A percentile compares a stretch with the other conserved stretches of the same genome.
These are phyloP conservation scores for Lutjanus campechanus DNA, from an alignment of 2,797 vertebrate species.

Conservation along the genomic window DNA sequence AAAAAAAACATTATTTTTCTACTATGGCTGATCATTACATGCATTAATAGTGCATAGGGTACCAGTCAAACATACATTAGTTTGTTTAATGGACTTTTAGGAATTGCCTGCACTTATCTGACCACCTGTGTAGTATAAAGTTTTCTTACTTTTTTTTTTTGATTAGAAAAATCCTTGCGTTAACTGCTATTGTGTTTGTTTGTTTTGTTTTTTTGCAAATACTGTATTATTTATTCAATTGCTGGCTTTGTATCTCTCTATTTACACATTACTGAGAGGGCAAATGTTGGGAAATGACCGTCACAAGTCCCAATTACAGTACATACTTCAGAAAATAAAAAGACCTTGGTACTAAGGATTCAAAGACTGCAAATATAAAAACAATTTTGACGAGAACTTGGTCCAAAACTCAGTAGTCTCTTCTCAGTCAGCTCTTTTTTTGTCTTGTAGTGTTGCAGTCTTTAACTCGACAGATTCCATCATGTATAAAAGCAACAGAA, in stretches of 20 bases:
- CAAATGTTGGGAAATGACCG: slow-evolving; percentile 66
- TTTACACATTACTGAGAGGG: slow-evolving; percentile 75
- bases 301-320: slow-evolving; percentile 78
- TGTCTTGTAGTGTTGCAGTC: slow-evolving; percentile 58
- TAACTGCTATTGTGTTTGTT: slow-evolving; percentile 32
- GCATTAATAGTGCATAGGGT: slow-evolving; percentile 80
- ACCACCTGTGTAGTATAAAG: slow-evolving; percentile 65
- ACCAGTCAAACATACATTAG: slow-evolving; percentile 57
- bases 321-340: slow-evolving; percentile 78
- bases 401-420: slow-evolving; percentile 64
- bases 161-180: slow-evolving; percentile 65
- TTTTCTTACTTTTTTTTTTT: slow-evolving; percentile 21
- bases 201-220: slow-evolving; percentile 65
- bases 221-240: slow-evolving; percentile 63
- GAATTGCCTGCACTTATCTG: slow-evolving; percentile 63
- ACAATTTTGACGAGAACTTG: slow-evolving; percentile 68
- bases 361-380: slow-evolving; percentile 76
- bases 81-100: slow-evolving; percentile 63
- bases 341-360: slow-evolving; percentile 60
- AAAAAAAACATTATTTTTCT: slow-evolving; percentile 37
- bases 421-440: slow-evolving; percentile 52
- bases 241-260: slow-evolving; percentile 80
- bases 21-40: slow-evolving; percentile 72
- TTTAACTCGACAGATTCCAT: slow-evolving; percentile 58
- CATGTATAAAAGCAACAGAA: slow-evolving; percentile 74